phyloP scores from a whole-genome alignment of 2,113 vertebrate species.

The Megaceryle maxima region DNA sequence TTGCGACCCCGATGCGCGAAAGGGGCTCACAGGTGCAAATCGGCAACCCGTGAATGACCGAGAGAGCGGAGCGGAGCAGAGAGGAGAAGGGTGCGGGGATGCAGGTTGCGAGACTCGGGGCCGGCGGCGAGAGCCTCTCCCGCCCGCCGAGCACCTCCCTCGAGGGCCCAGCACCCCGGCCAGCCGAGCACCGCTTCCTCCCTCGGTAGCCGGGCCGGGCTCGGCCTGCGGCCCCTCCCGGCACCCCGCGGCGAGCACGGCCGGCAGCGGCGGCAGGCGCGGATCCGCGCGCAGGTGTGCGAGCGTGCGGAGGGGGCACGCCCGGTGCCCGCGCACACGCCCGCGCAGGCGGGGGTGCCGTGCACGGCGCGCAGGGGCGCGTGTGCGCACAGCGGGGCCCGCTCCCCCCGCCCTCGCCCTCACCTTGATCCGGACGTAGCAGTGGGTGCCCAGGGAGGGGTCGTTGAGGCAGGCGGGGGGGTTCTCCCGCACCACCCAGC shows the following conservation, averaged over 20 bases:
- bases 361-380: background rate
- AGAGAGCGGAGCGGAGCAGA: background rate
- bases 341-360: background rate
- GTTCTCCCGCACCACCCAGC: conserved; percentile 82
- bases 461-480: conserved; percentile 90
- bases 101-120: background rate
- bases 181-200: background rate
- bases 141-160: background rate
- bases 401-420: background rate
- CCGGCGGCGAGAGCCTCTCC: background rate
- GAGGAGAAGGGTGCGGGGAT: background rate
- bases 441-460: conserved; percentile 95
- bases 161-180: background rate
- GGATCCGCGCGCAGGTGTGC: background rate
- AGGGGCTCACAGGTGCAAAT: background rate
- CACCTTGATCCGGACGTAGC: conserved; percentile 95
- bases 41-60: background rate
- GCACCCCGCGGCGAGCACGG: background rate
- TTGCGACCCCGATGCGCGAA: background rate
- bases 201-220: no score
- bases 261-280: background rate
- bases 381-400: background rate
- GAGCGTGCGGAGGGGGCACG: background rate
- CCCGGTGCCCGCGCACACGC: background rate
- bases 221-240: background rate